Percentiles rank a stretch among this genome's conserved stretches.
These are phyloP conservation scores for Oppia nitens DNA, from an alignment of 1,140 invertebrate genomes.

Conservation along the genomic window DNA sequence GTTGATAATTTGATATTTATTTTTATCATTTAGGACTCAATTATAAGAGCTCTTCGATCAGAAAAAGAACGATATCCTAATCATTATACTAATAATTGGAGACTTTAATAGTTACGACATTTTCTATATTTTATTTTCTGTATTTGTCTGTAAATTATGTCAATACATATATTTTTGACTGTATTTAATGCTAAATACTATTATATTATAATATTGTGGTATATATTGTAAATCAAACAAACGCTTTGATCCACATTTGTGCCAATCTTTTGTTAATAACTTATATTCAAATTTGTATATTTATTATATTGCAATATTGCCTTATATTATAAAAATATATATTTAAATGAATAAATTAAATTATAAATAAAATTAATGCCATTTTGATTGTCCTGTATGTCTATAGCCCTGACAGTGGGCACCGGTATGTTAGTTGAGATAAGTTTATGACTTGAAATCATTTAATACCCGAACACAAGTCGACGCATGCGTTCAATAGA, in stretches of 20 bases:
- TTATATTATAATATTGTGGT: not conserved
- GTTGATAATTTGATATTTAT: conserved; percentile 24
- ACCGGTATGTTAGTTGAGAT: too few relatives aligned
- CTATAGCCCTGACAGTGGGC: too few relatives aligned
- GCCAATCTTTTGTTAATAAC: not conserved
- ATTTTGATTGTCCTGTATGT: too few relatives aligned
- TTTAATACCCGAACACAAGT: too few relatives aligned
- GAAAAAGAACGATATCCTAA: conserved; percentile 65
- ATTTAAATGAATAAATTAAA: too few relatives aligned
- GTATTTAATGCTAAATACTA: not conserved
- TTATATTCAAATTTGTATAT: too few relatives aligned
- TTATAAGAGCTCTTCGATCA: conserved; percentile 56
- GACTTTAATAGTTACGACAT: conserved; percentile 35
- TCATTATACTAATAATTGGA: conserved; percentile 46
- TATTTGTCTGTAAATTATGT: not conserved
- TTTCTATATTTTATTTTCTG: not conserved
- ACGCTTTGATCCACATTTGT: not conserved
- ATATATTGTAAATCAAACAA: too few relatives aligned
- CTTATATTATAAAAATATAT: too few relatives aligned
- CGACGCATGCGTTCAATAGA: too few relatives aligned
- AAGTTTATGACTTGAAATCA: too few relatives aligned
- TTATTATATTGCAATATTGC: too few relatives aligned
- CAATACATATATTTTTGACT: not conserved
- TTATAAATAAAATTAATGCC: too few relatives aligned
- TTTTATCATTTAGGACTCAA: conserved; percentile 39